Evolutionary conservation across 2,113 vertebrate species (phyloP), one percentile per base, ranked within the genome.

Genomic region (Phoxinus phoxinus): DNA sequence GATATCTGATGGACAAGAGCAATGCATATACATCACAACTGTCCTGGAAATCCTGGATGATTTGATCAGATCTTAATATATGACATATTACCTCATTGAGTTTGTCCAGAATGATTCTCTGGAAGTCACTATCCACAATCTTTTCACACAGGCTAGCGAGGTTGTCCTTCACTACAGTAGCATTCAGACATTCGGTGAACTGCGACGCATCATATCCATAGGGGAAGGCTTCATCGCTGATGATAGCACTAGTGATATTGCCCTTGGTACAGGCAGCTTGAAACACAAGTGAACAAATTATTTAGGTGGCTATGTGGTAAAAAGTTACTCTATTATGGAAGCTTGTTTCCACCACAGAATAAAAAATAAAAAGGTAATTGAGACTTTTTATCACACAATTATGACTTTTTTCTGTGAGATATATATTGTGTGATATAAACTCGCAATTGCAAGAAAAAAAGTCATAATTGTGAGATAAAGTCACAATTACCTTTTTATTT

Each of bases 51-150:
- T 56, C 13, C 13, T 44, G 15, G 10, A 13, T 15, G 19, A 46
- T 27, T 56, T 41, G 2, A 61, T 2, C 11, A 44, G 25, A 67
- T 21, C 44, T 56, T 32, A 80, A 9, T 15, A 25, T 6, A 27
- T 17, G 75, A 10, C n/a, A 74, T 25, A 71, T 86, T 83, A 89
- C 90, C 90, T 88, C 65, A 21, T 63, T 85, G 56, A 91, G 77
- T 75, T 86, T 90, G 75, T 71, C 48, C 75, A 90, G 56, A 84
- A 90, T 83, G 25, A 81, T 6, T 5, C 10, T 79, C 83, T 88
- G 86, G 17, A 84, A 75, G 48, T 30, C 59, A 19, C 32, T 32
- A 41, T 84, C 85, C 15, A 85, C 76, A n/a, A 91, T 85, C 80
- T 87, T 90, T 59, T 67, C 73, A 83, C 85, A 85, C 71, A 91